Evolutionary conservation across 1,140 invertebrate species (phyloP), one percentile per base, ranked within the genome.

Genomic region (Pseudomyrmex concolor): DNA sequence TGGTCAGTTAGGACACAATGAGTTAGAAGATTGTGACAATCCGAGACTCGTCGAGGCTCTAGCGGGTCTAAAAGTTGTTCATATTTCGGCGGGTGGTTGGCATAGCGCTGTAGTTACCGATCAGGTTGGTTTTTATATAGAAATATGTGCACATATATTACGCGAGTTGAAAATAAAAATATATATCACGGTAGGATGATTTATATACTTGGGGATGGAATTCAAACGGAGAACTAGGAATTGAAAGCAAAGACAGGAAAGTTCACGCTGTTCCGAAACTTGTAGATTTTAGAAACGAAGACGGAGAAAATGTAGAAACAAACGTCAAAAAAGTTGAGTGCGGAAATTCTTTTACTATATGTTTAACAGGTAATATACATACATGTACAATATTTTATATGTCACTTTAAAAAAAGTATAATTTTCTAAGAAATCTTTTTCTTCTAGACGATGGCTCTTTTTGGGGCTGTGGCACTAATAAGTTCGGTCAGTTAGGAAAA

Each of bases 171-270:
- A 57, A 57, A 12, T 62, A 9, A 84, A 73, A 68, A 13, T 70
- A n/a, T 82, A 67, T 77, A 17, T 55, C 54, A 64, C 50, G 73
- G 22, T 2, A 95, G 94, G 97, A 97, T 10, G 97, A 98, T 92
- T 86, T 98, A 0, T 99, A 98, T 91, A 95, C 96, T 0, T 99
- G 98, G 98, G 98, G 98, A n/a, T 98, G 97, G 96, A 99, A 99
- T 94, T 96, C 97, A 85, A 96, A 95, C 92, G 97, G 97, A 0
- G 97, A 99, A 91, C 92, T 99, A 45, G 98, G 98, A 13, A 91
- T 96, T 43, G 94, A 95, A 51, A 90, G 91, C 12, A 87, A 85
- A 67, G 92, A 92, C 84, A 93, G 91, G 2, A 93, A 94, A 88
- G 87, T 94, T 5, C 34, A 92, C 19, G 92, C 95, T 62, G 87